A percentile compares a stretch with the other conserved stretches of the same genome.
Conservation (phyloP, 2,888 invertebrate species). For the Halocaridina rubra region DNA sequence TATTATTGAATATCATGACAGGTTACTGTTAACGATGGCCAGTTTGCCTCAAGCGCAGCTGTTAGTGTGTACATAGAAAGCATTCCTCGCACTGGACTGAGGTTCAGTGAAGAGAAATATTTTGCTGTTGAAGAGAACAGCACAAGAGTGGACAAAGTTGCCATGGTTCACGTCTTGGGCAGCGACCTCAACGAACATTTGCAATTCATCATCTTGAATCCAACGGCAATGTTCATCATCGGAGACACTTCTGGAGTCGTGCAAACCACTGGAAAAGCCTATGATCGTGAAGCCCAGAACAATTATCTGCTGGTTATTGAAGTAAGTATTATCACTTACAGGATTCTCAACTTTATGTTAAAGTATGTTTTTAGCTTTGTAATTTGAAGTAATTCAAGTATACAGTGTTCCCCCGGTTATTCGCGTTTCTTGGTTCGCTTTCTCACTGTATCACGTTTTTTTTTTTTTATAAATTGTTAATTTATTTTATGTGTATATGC, state of each 20-base stretch:
- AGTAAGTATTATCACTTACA: no score
- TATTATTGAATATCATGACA: no score
- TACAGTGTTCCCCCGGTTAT: no score
- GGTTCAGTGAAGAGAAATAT: conserved; percentile 84
- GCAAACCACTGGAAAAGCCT: conserved; percentile 81
- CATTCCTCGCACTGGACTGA: conserved; percentile 78
- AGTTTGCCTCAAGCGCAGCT: conserved; percentile 79
- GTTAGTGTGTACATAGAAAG: conserved; percentile 78
- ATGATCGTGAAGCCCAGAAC: conserved; percentile 88
- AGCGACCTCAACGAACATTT: conserved; percentile 88
- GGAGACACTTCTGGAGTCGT: conserved; percentile 92
- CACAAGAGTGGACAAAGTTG: conserved; percentile 80
- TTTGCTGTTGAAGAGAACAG: conserved; percentile 88
- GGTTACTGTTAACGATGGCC: conserved; percentile 88
- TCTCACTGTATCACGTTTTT: no score
- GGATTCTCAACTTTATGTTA: no score
- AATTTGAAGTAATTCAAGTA: no score
- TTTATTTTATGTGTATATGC: no score
- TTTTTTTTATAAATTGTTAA: no score
- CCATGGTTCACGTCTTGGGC: conserved; percentile 88
- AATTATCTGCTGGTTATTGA: conserved; percentile 87
- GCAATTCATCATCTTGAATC: conserved; percentile 87
- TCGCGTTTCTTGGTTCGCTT: no score
- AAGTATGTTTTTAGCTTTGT: no score
- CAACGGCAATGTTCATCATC: conserved; percentile 75